Percentiles rank a stretch among this genome's conserved stretches.
phyloP scores from a whole-genome alignment of 1,140 invertebrate genomes.

The Aphaenogaster rudis region DNA sequence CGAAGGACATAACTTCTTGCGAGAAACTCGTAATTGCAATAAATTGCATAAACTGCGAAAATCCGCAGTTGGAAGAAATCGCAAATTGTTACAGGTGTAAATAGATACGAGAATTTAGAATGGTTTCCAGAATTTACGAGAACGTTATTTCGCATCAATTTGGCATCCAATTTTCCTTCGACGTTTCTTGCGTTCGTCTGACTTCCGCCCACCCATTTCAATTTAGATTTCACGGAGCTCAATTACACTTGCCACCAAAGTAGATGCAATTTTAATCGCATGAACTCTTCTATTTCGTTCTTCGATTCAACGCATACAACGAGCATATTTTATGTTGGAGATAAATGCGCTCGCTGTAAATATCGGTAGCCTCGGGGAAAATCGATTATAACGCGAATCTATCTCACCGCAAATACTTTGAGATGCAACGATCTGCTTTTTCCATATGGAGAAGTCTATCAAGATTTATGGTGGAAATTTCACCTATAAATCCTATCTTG shows the following conservation, averaged over 20 bases:
- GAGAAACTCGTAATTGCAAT: background rate
- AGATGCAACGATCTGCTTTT: constrained; percentile 8
- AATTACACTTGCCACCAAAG: constrained; percentile 11
- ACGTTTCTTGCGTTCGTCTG: background rate
- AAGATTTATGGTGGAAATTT: constrained; percentile 38
- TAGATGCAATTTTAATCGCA: constrained; percentile 33
- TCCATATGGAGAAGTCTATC: background rate
- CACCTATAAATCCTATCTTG: background rate
- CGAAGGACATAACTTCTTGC: background rate
- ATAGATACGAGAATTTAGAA: constrained; percentile 4
- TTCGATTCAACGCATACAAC: constrained; percentile 4
- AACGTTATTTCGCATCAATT: constrained; percentile 29
- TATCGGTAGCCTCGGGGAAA: constrained; percentile 22
- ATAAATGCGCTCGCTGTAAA: constrained; percentile 15
- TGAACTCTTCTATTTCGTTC: background rate
- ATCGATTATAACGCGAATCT: constrained; percentile 52
- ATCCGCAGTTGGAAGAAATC: background rate
- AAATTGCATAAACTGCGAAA: background rate
- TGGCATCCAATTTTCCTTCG: constrained; percentile 23
- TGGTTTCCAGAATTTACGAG: constrained; percentile 20
- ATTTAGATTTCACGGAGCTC: constrained; percentile 12
- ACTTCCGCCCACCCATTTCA: background rate
- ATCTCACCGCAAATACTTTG: background rate
- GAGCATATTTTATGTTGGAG: constrained; percentile 12
- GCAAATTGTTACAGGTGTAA: constrained; percentile 1